A percentile compares a stretch with the other conserved stretches of the same genome.
phyloP scores from a whole-genome alignment of 2,113 vertebrate genomes.

The Nannobrachium achirus region DNA sequence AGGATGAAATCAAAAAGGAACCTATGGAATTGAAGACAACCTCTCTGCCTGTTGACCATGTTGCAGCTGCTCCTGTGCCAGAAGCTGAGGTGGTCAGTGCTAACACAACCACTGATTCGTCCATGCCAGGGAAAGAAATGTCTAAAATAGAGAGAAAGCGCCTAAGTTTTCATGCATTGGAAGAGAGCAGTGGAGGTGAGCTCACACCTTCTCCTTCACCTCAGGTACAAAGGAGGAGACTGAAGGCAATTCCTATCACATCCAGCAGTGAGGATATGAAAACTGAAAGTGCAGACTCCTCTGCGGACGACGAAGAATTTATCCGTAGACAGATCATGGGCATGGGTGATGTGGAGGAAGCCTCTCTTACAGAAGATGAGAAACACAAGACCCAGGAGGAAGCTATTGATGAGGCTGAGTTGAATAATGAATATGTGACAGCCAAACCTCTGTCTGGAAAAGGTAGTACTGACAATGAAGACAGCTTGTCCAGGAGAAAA shows the following conservation, averaged over 20 bases:
- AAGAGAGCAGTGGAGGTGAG: conserved; percentile 92
- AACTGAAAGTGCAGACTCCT: conserved; percentile 76
- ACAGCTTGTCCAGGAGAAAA: conserved; percentile 77
- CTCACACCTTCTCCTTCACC: conserved; percentile 80
- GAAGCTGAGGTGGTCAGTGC: conserved; percentile 77
- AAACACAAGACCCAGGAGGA: conserved; percentile 82
- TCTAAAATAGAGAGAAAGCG: conserved; percentile 73
- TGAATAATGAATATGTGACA: conserved; percentile 73
- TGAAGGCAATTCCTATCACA: conserved; percentile 80
- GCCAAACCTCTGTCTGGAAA: conserved; percentile 75
- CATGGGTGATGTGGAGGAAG: conserved; percentile 90
- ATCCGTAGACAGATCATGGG: conserved; percentile 92
- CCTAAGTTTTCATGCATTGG: conserved; percentile 79
- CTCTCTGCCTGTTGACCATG: conserved; percentile 5
- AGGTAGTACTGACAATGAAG: conserved; percentile 80
- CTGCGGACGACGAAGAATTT: conserved; percentile 92
- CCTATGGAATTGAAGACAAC: conserved; percentile 26
- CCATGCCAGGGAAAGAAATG: conserved; percentile 55
- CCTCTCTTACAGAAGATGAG: conserved; percentile 88
- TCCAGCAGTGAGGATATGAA: conserved; percentile 93
- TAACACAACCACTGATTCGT: conserved; percentile 63
- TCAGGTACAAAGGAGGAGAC: conserved; percentile 79
- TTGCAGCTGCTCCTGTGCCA: conserved; percentile 79
- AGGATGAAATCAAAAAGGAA: conserved; percentile 72
- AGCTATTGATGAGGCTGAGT: conserved; percentile 63